A percentile compares a stretch with the other conserved stretches of the same genome.
Conservation (phyloP, 2,797 vertebrate genomes). For the Chloroceryle inda region DNA sequence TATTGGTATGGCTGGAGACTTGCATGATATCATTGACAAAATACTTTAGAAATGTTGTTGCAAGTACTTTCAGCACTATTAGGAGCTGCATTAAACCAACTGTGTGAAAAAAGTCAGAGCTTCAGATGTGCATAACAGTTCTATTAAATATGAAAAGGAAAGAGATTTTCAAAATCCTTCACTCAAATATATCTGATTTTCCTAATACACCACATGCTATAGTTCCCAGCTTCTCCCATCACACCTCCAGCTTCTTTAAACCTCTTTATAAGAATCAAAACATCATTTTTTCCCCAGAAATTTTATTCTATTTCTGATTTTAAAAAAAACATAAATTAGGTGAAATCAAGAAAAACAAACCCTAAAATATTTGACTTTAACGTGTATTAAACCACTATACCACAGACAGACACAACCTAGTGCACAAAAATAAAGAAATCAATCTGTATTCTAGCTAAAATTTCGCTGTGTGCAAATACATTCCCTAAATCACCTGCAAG, state of each 20-base stretch:
- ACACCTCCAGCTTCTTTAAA: not conserved
- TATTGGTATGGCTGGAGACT: not conserved
- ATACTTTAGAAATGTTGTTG: not conserved
- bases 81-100: not conserved
- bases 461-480: not conserved
- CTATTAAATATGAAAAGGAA: not conserved
- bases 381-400: not conserved
- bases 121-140: not conserved
- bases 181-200: not conserved
- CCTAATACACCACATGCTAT: not conserved
- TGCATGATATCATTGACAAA: not conserved
- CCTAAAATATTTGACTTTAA: not conserved
- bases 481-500: not conserved
- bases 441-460: not conserved
- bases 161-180: not conserved
- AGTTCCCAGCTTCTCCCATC: not conserved
- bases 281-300: not conserved
- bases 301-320: not conserved
- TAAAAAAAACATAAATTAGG: not conserved
- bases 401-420: not conserved
- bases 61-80: not conserved
- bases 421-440: not conserved
- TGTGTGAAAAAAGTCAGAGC: not conserved
- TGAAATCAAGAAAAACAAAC: not conserved
- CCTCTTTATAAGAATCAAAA: not conserved